Conservation (phyloP, 1,140 invertebrate species). For the Cyclina sinensis region DNA sequence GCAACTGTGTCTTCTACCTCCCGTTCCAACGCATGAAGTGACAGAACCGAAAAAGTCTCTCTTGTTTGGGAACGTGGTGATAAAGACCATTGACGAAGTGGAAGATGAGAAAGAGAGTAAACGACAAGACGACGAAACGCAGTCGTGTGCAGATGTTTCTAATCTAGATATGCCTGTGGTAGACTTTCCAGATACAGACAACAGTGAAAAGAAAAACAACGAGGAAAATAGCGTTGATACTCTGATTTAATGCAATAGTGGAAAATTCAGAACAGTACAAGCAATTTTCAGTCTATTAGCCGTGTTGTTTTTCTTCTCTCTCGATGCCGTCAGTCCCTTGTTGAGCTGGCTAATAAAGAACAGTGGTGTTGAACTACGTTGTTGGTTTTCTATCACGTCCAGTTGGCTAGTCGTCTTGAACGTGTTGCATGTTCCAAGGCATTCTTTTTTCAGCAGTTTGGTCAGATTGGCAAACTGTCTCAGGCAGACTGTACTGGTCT, state of each 20-base stretch:
- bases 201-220: not conserved
- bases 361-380: not conserved
- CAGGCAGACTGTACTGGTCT: not conserved
- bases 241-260: too few relatives aligned
- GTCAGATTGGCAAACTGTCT: not conserved
- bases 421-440: not conserved
- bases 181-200: too few relatives aligned
- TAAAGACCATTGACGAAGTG: conserved; percentile 10
- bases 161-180: too few relatives aligned
- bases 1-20: not conserved
- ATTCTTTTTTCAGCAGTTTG: conserved; percentile 3
- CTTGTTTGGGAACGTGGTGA: not conserved
- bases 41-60: not conserved
- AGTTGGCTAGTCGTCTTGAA: not conserved
- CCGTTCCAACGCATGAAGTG: not conserved
- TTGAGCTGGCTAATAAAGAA: not conserved
- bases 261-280: not conserved
- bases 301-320: conserved; percentile 8
- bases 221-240: not conserved
- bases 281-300: not conserved
- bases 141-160: too few relatives aligned
- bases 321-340: not conserved
- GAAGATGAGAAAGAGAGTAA: not conserved
- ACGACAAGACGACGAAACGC: too few relatives aligned
- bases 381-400: not conserved